A percentile compares a stretch with the other conserved stretches of the same genome.
Evolutionary conservation across 2,113 vertebrate species (phyloP).

Genomic region (Apus apus): DNA sequence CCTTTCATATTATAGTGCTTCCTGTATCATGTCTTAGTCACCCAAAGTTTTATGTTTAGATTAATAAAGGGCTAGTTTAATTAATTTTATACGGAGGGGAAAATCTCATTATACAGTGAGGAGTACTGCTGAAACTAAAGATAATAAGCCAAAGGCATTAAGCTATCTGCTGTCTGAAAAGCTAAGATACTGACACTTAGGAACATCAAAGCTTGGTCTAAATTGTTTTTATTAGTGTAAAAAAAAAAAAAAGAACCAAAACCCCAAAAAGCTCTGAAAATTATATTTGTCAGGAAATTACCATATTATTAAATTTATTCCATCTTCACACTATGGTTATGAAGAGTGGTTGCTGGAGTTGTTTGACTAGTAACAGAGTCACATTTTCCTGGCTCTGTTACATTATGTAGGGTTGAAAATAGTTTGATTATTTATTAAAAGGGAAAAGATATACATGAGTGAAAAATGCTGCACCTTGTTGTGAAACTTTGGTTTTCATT

Average conservation of each 20-base stretch:
- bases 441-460: neutral
- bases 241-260: neutral
- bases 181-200: conserved; percentile 29
- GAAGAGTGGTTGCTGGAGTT: neutral
- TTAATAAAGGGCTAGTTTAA: neutral
- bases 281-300: neutral
- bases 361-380: neutral
- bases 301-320: neutral
- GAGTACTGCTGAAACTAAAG: conserved; percentile 40
- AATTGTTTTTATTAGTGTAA: conserved; percentile 12
- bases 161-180: conserved; percentile 41
- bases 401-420: neutral
- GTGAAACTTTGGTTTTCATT: neutral
- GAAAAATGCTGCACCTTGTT: neutral
- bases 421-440: neutral
- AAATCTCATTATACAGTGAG: conserved; percentile 23
- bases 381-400: neutral
- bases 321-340: neutral
- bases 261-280: neutral
- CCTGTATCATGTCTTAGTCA: neutral
- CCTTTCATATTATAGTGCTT: neutral
- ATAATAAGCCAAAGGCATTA: conserved; percentile 51
- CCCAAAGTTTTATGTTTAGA: neutral
- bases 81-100: neutral
- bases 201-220: conserved; percentile 52